These are phyloP conservation scores for Eretmocerus hayati DNA, from an alignment of 2,888 invertebrate species.

Conservation along the genomic window DNA sequence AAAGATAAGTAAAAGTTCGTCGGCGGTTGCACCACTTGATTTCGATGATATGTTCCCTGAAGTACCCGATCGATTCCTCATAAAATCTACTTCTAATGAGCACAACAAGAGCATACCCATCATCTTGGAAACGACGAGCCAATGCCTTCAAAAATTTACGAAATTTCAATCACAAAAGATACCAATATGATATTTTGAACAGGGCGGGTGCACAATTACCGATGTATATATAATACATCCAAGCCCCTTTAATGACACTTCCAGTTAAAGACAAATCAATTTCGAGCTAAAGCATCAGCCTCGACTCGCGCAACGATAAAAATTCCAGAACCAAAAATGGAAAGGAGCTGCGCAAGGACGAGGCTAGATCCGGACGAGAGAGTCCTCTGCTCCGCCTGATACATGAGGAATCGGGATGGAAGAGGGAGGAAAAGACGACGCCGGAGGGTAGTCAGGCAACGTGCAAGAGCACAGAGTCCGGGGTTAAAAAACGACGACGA, in stretches of 20 bases:
- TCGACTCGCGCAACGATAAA: constrained; percentile 14
- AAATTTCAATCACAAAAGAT: no score
- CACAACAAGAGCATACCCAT: no score
- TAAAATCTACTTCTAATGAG: no score
- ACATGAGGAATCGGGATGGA: background rate
- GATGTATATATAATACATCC: no score
- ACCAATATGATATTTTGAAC: no score
- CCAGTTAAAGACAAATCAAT: constrained; percentile 22
- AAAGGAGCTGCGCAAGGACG: background rate
- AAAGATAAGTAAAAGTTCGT: no score
- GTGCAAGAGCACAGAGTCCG: background rate
- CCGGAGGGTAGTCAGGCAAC: constrained; percentile 1
- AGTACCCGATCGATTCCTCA: no score
- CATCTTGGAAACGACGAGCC: no score
- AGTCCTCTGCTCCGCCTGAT: background rate
- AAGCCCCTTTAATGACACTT: constrained; percentile 14
- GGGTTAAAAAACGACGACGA: constrained; percentile 14
- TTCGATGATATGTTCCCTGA: no score
- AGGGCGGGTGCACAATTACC: no score
- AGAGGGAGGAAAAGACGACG: constrained; percentile 1
- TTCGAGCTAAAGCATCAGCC: constrained; percentile 5
- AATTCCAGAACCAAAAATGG: constrained; percentile 13
- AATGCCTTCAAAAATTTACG: no score
- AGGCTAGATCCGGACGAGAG: background rate
- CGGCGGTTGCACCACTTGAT: no score